Evolutionary conservation across 2,113 vertebrate genomes (phyloP).

Genomic region (Noturus placidus): DNA sequence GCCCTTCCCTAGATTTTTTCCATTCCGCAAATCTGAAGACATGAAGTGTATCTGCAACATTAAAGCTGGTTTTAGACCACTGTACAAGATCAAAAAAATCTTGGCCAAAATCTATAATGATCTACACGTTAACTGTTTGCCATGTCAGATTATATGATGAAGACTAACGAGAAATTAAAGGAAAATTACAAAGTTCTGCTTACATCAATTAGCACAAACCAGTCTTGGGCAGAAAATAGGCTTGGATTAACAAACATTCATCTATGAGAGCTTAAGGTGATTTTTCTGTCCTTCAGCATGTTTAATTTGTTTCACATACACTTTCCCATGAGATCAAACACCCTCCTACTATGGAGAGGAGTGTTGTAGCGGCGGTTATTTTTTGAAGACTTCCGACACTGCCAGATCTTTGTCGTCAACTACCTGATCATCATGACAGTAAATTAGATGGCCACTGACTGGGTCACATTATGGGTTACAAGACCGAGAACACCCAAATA

Average conservation of each 20-base stretch:
- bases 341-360: neutral
- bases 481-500: too few species aligned
- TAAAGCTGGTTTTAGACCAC: neutral
- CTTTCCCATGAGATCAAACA: neutral
- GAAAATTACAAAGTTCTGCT: neutral
- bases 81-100: neutral
- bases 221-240: neutral
- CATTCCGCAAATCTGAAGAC: neutral
- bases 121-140: neutral
- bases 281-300: too few species aligned
- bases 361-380: too few species aligned
- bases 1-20: neutral
- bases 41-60: neutral
- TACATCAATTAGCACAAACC: neutral
- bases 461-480: neutral
- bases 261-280: too few species aligned
- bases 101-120: neutral
- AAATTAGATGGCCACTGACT: too few species aligned
- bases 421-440: too few species aligned
- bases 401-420: too few species aligned
- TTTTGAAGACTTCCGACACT: too few species aligned
- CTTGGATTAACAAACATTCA: too few species aligned
- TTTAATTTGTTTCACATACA: too few species aligned
- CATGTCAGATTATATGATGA: neutral
- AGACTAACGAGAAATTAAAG: neutral